These are phyloP conservation scores for Perodicticus potto DNA, from an alignment of 2,797 vertebrate genomes.

Conservation along the genomic window DNA sequence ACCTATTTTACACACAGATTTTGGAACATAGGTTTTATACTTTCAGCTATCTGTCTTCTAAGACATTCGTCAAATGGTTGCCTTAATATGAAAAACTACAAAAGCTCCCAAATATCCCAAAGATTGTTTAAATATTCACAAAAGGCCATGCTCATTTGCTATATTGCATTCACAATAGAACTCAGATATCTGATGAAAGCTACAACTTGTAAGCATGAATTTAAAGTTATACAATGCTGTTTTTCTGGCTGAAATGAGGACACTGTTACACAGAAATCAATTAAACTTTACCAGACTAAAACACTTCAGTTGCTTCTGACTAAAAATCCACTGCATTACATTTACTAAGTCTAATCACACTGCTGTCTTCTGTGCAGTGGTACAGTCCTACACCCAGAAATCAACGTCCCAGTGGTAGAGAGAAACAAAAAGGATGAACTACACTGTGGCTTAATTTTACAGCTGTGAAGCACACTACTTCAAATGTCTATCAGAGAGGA, in stretches of 20 bases:
- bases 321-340: conserved; percentile 35
- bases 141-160: conserved; percentile 31
- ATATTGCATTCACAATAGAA: conserved; percentile 28
- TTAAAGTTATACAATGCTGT: conserved; percentile 10
- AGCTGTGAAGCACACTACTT: conserved; percentile 40
- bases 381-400: conserved; percentile 6
- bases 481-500: conserved; percentile 29
- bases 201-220: conserved; percentile 16
- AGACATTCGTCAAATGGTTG: conserved; percentile 28
- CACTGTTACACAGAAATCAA: not conserved
- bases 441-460: not conserved
- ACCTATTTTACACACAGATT: conserved; percentile 37
- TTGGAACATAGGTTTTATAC: not conserved
- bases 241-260: conserved; percentile 56
- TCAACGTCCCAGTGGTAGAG: not conserved
- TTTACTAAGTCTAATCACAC: conserved; percentile 17
- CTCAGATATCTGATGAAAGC: not conserved
- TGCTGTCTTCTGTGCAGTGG: conserved; percentile 43
- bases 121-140: not conserved
- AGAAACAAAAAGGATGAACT: conserved; percentile 6
- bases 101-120: not conserved
- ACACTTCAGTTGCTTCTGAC: conserved; percentile 13
- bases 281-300: conserved; percentile 44
- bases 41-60: conserved; percentile 39
- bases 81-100: conserved; percentile 40